These are phyloP conservation scores for Hoplias malabaricus DNA, from an alignment of 2,113 vertebrate genomes.

Conservation along the genomic window DNA sequence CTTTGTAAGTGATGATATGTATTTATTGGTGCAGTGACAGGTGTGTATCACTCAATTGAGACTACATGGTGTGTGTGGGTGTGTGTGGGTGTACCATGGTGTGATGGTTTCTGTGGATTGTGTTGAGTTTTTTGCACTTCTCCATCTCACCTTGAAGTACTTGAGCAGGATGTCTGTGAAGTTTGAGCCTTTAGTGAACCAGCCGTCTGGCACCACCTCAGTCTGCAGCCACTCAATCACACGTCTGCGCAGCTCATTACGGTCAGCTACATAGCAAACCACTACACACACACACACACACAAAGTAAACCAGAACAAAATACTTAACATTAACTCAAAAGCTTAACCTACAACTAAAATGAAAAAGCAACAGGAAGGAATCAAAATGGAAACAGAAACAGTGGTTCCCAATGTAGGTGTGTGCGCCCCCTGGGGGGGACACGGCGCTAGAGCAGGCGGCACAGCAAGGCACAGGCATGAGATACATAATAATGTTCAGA, in stretches of 20 bases:
- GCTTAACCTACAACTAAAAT: background rate
- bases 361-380: background rate
- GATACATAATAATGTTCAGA: too few relatives aligned
- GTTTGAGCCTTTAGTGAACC: constrained; percentile 97
- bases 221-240: constrained; percentile 96
- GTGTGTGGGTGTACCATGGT: too few relatives aligned
- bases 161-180: constrained; percentile 91
- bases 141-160: constrained; percentile 89
- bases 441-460: too few relatives aligned
- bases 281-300: constrained; percentile 70
- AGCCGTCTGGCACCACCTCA: constrained; percentile 92
- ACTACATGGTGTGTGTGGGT: too few relatives aligned
- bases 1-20: too few relatives aligned
- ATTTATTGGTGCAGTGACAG: too few relatives aligned
- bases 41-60: too few relatives aligned
- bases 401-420: too few relatives aligned
- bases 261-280: constrained; percentile 92
- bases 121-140: background rate
- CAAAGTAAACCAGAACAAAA: too few relatives aligned
- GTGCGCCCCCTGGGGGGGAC: too few relatives aligned
- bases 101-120: background rate
- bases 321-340: background rate
- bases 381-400: background rate
- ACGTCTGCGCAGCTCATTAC: constrained; percentile 88
- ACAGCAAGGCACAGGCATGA: too few relatives aligned